Percentiles rank a stretch among this genome's conserved stretches.
phyloP scores from a whole-genome alignment of 2,888 invertebrate species.

The Phrixothrix hirtus region DNA sequence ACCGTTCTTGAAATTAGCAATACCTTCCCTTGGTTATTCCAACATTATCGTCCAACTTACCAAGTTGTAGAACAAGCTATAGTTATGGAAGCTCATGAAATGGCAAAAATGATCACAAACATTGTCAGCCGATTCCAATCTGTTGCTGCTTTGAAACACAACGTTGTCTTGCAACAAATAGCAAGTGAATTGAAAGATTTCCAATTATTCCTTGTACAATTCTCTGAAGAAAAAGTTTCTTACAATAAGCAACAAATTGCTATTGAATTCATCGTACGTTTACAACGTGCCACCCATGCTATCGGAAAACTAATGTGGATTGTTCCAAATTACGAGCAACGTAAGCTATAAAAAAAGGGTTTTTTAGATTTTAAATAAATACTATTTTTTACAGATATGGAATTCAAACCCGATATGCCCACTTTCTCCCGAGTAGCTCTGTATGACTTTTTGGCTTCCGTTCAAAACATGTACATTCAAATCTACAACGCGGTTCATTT shows the following conservation, averaged over 20 bases:
- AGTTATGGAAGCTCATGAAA: conserved; percentile 11
- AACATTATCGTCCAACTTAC: neutral
- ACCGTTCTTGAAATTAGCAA: conserved; percentile 6
- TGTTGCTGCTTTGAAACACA: neutral
- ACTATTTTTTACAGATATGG: neutral
- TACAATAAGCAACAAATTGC: neutral
- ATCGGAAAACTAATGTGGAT: conserved; percentile 12
- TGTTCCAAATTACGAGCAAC: conserved; percentile 5
- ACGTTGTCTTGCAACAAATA: conserved; percentile 5
- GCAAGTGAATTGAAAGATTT: conserved; percentile 11
- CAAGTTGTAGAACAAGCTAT: conserved; percentile 5
- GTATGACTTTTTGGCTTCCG: conserved; percentile 5
- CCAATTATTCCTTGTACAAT: conserved; percentile 6
- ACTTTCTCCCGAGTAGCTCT: conserved; percentile 8
- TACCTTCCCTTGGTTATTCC: too few relatives aligned
- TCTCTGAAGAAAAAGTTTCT: neutral
- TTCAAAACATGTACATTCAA: conserved; percentile 15
- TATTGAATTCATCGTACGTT: neutral
- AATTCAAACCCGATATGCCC: conserved; percentile 3
- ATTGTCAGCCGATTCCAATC: conserved; percentile 13
- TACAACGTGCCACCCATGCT: conserved; percentile 5
- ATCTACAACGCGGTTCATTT: neutral
- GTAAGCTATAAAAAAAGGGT: neutral
- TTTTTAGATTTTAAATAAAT: neutral
- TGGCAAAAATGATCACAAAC: conserved; percentile 6